Conservation (phyloP, 2,888 invertebrate species). For the Phyto melanocephala region DNA sequence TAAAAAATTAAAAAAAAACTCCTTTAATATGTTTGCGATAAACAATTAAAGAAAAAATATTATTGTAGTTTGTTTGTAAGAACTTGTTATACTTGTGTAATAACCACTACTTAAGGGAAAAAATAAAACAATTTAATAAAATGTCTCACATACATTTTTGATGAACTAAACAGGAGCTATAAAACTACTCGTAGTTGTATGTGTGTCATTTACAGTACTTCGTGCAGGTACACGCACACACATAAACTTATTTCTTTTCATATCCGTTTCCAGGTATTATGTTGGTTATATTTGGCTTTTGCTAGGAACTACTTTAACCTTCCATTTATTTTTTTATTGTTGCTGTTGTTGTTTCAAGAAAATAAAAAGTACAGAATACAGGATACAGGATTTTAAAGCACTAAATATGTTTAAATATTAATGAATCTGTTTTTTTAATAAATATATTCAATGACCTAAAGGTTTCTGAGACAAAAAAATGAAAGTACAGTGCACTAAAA, state of each 20-base stretch:
- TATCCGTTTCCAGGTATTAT: slow-evolving; percentile 37
- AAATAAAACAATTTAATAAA: slow-evolving; percentile 43
- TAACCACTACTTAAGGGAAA: background rate
- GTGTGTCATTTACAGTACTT: background rate
- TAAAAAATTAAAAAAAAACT: too few relatives aligned
- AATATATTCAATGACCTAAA: slow-evolving; percentile 27
- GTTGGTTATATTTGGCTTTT: background rate
- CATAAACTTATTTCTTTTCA: slow-evolving; percentile 1
- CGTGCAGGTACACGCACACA: background rate
- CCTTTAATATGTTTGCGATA: too few relatives aligned
- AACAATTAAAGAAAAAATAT: too few relatives aligned
- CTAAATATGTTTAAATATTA: slow-evolving; percentile 50
- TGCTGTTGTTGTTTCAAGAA: background rate
- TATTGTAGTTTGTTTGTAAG: too few relatives aligned
- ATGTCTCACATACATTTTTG: slow-evolving; percentile 24
- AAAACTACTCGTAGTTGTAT: background rate
- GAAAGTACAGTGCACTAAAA: slow-evolving; percentile 13
- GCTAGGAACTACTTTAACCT: background rate
- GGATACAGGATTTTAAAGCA: background rate
- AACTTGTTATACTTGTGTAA: background rate
- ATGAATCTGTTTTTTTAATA: slow-evolving; percentile 31
- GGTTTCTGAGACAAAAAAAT: background rate
- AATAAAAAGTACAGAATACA: background rate
- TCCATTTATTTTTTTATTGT: background rate
- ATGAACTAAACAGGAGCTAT: slow-evolving; percentile 14